Conservation (phyloP, 1,140 invertebrate genomes). For the Heterodera carotae region DNA sequence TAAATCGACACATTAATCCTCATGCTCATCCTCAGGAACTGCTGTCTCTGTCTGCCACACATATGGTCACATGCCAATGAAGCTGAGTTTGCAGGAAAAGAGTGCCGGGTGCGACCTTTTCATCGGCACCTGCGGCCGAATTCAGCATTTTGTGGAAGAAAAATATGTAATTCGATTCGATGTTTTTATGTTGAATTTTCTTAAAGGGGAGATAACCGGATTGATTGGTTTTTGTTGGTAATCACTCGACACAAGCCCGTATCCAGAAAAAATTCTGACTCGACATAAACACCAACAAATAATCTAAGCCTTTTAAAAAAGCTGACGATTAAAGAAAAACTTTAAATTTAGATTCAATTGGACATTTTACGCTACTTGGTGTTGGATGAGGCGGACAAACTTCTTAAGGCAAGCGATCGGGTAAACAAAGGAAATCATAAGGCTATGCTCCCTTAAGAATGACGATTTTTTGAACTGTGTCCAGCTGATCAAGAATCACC, state of each 20-base stretch:
- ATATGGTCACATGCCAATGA: slow-evolving; percentile 38
- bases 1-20: neutral
- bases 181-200: neutral
- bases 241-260: no score
- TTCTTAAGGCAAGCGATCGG: slow-evolving; percentile 10
- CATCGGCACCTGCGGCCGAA: slow-evolving; percentile 30
- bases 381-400: slow-evolving; percentile 43
- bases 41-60: slow-evolving; percentile 20
- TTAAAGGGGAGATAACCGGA: no score
- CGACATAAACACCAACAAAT: no score
- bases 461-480: slow-evolving; percentile 25
- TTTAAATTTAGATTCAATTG: slow-evolving; percentile 27
- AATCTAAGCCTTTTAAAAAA: no score
- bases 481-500: slow-evolving; percentile 14
- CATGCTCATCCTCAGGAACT: slow-evolving; percentile 14
- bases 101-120: slow-evolving; percentile 36
- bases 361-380: slow-evolving; percentile 42
- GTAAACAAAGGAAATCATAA: neutral
- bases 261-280: no score
- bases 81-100: neutral
- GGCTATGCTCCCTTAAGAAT: neutral
- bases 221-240: no score
- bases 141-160: slow-evolving; percentile 35
- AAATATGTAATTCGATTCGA: neutral
- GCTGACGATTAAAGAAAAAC: no score